Percentiles rank a stretch among this genome's conserved stretches.
Conservation (phyloP, 2,113 vertebrate genomes). For the Microtus richardsoni region DNA sequence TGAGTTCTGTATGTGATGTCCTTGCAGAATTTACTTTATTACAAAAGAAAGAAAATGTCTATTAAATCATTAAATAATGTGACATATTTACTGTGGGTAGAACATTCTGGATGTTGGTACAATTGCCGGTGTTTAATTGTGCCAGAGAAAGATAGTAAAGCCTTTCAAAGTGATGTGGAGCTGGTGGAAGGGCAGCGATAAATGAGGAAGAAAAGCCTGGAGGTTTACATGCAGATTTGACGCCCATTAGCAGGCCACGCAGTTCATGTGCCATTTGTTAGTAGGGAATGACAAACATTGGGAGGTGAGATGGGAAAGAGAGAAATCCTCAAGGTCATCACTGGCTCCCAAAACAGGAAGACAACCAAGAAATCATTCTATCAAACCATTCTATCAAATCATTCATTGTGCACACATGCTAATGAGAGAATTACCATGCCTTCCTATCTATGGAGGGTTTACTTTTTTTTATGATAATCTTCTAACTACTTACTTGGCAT, state of each 20-base stretch:
- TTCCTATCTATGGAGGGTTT: neutral
- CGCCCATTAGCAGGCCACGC: fast-evolving
- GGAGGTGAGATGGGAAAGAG: neutral
- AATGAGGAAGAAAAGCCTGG: neutral
- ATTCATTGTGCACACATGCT: neutral
- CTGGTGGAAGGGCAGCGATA: neutral
- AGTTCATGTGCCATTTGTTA: neutral
- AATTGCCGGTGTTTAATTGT: neutral
- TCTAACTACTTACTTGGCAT: neutral
- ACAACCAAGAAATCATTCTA: neutral
- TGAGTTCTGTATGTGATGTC: neutral
- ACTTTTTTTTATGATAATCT: neutral
- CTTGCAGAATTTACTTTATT: neutral
- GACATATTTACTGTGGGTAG: too few relatives aligned
- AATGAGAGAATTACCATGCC: neutral
- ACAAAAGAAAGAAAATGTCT: neutral
- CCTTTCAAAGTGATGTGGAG: neutral
- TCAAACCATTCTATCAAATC: neutral
- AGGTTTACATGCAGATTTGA: neutral
- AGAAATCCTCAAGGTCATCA: neutral
- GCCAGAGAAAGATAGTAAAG: neutral
- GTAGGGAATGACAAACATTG: neutral
- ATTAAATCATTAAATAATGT: neutral
- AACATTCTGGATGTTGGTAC: neutral
- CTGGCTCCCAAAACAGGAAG: neutral